A percentile compares a stretch with the other conserved stretches of the same genome.
Conservation (phyloP, 2,888 invertebrate genomes). For the Liodrosophila aerea region DNA sequence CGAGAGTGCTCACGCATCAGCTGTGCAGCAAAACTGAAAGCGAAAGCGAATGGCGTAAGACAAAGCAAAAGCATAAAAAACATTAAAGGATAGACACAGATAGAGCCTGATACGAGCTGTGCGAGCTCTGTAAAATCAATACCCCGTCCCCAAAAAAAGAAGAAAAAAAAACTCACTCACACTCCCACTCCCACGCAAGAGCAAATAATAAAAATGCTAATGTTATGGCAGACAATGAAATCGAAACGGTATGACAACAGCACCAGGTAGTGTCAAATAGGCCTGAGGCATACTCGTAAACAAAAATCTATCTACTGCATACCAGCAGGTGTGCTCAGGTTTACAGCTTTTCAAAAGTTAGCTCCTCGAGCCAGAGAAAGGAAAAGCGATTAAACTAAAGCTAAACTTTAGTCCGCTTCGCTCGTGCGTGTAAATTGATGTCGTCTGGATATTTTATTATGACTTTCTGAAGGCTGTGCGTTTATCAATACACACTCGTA, state of each 20-base stretch:
- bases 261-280: conserved; percentile 44
- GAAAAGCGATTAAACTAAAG: background rate
- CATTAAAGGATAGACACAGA: conserved; percentile 55
- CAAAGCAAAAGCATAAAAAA: conserved; percentile 27
- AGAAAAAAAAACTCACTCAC: conserved; percentile 7
- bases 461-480: conserved; percentile 12
- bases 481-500: conserved; percentile 20
- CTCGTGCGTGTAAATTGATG: conserved; percentile 61
- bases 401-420: background rate
- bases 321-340: conserved; percentile 21
- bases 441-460: conserved; percentile 60
- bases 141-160: conserved; percentile 13
- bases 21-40: conserved; percentile 33
- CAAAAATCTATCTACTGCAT: conserved; percentile 24
- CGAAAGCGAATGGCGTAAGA: conserved; percentile 22
- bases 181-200: conserved; percentile 39
- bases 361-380: no score
- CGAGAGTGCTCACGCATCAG: conserved; percentile 29
- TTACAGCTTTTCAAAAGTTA: conserved; percentile 8
- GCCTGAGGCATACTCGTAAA: conserved; percentile 1
- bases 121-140: conserved; percentile 75
- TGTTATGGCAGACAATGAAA: conserved; percentile 28
- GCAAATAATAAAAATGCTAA: conserved; percentile 59
- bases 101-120: conserved; percentile 36
- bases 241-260: conserved; percentile 42